Percentiles rank a stretch among this genome's conserved stretches.
Conservation (phyloP, 2,888 invertebrate genomes). For the Aporophyla nigra region DNA sequence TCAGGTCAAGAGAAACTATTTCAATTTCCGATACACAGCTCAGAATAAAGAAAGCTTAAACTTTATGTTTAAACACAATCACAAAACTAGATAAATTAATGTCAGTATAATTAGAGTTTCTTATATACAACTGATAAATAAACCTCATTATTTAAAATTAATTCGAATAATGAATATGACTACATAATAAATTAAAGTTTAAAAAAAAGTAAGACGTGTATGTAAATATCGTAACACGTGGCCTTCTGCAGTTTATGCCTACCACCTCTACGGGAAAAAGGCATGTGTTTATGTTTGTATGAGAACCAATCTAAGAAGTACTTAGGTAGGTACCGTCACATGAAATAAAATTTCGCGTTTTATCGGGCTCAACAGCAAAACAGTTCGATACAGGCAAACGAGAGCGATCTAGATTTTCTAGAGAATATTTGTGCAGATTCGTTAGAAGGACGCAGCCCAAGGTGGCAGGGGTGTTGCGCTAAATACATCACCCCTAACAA, state of each 20-base stretch:
- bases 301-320: background rate
- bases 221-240: background rate
- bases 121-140: no score
- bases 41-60: background rate
- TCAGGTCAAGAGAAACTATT: background rate
- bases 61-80: background rate
- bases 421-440: conserved; percentile 19
- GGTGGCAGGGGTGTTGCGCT: conserved; percentile 39
- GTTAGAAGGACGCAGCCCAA: conserved; percentile 31
- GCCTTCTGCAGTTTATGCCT: background rate
- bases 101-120: background rate
- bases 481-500: conserved; percentile 25
- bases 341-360: conserved; percentile 2
- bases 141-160: background rate
- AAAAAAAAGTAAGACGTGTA: background rate
- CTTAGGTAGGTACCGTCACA: background rate
- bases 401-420: conserved; percentile 29
- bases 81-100: background rate
- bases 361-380: background rate
- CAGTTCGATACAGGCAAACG: conserved; percentile 39
- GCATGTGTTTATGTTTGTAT: background rate
- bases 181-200: no score
- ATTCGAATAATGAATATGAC: background rate
- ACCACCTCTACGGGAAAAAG: no score
- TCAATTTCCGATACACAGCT: background rate